phyloP scores from a whole-genome alignment of 2,888 invertebrate species.

The Mellilla xanthometata region DNA sequence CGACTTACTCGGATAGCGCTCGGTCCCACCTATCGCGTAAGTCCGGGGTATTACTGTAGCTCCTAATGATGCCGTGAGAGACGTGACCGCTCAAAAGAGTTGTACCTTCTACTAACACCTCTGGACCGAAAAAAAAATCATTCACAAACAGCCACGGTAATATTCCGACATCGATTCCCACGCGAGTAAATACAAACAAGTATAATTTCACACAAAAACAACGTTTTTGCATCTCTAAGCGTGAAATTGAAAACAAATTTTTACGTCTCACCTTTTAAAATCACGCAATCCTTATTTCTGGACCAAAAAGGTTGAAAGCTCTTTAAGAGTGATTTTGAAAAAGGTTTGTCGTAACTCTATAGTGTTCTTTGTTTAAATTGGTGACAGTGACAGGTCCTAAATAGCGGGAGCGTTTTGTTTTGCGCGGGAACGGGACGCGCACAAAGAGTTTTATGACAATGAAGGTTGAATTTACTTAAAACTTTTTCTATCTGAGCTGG shows the following conservation, averaged over 20 bases:
- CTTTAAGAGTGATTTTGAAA: background rate
- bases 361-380: constrained; percentile 28
- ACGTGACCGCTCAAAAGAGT: constrained; percentile 27
- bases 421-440: constrained; percentile 21
- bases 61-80: constrained; percentile 3
- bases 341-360: constrained; percentile 16
- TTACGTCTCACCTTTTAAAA: background rate
- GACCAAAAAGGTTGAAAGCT: background rate
- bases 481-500: too few species aligned
- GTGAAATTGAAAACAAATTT: constrained; percentile 23
- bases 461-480: background rate
- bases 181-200: constrained; percentile 28
- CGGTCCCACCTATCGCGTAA: too few species aligned
- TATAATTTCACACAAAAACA: constrained; percentile 24
- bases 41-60: too few species aligned
- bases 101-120: constrained; percentile 18
- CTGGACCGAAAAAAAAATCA: constrained; percentile 23
- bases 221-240: constrained; percentile 24
- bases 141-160: constrained; percentile 23
- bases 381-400: constrained; percentile 33
- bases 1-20: too few species aligned
- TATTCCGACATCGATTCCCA: constrained; percentile 27
- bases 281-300: background rate
- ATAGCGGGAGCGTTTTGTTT: constrained; percentile 33
- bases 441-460: constrained; percentile 5